These are phyloP conservation scores for Herpetotheres cachinnans DNA, from an alignment of 2,113 vertebrate species.

Conservation along the genomic window DNA sequence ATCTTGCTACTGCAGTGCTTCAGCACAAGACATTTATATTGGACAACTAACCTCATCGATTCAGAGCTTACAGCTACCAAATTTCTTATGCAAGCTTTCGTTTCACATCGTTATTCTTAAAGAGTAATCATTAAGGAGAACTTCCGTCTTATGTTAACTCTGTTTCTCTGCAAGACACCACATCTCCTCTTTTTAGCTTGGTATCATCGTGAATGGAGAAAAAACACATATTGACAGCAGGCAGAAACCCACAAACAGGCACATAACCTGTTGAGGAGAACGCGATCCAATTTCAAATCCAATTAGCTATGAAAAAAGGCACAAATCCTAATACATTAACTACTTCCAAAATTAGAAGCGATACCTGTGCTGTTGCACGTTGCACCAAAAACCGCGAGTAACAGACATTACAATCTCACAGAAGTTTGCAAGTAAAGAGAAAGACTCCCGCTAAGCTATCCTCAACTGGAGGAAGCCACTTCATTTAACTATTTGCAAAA, in stretches of 20 bases:
- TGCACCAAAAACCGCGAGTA: neutral
- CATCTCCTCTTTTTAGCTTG: neutral
- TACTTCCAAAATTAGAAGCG: neutral
- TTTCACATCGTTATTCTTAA: neutral
- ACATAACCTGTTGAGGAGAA: neutral
- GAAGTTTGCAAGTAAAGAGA: neutral
- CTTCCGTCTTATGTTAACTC: neutral
- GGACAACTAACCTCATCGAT: neutral
- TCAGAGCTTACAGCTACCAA: neutral
- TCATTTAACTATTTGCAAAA: neutral
- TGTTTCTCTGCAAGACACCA: neutral
- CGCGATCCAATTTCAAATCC: neutral
- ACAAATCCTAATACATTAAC: neutral
- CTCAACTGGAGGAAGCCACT: neutral
- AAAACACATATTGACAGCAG: accelerated
- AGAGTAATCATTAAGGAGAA: neutral
- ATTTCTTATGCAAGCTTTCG: accelerated
- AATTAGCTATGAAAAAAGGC: neutral
- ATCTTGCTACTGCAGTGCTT: neutral
- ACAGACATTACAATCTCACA: accelerated
- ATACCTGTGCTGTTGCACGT: accelerated
- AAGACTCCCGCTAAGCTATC: neutral
- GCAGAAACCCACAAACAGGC: neutral
- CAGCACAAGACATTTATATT: neutral
- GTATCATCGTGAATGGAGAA: neutral